Base-by-base conservation (phyloP, 1,140 invertebrate genomes). In the Uloborus diversus region DNA sequence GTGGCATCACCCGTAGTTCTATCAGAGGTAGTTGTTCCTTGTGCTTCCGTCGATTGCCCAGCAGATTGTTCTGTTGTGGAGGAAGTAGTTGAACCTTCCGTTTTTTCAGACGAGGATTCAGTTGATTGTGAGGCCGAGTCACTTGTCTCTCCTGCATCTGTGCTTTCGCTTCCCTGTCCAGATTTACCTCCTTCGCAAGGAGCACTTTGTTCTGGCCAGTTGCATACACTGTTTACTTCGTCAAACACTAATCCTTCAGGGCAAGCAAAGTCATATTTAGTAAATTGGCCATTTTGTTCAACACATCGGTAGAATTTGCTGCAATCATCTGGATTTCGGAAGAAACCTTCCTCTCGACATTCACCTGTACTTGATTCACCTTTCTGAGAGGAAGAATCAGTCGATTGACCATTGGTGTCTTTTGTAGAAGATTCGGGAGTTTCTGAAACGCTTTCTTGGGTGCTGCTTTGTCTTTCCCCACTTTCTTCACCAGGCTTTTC, bases 321-420 rank as follows among this genome's bases (percentile, higher is more conserved):
- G 84, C 93, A 94, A 47, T 90, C 86, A 17, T 87, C 86, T 33
- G 89, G 89, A 86, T 92, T 86, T 9, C 90, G 89, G 84, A 90
- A 92, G 83, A 90, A 93, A 28, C 92, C 93, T 82, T 89, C 88
- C 69, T 88, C 70, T 11, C 81, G 84, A 81, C 91, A 92, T 14
- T 85, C 53, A 20, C 64, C 59, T 30, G 9, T 64, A n/a, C n/a
- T 33, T 30, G 4, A 5, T 23, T 23, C 32, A 1, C 14, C 49
- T 14, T 14, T 20, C 1, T 14, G 1, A 17, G 49, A 53, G n/a
- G 17, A 20, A 20, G 9, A 7, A 53, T 14, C 13, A 20, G 17
- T 53, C 17, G 5, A 7, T n/a, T 53, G 13, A 1, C 17, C 23
- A n/a, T 20, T 53, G 17, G 37, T 42, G 0, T 42, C 17, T 53